Conservation (phyloP, 2,888 invertebrate species). For the Thymelicus sylvestris region DNA sequence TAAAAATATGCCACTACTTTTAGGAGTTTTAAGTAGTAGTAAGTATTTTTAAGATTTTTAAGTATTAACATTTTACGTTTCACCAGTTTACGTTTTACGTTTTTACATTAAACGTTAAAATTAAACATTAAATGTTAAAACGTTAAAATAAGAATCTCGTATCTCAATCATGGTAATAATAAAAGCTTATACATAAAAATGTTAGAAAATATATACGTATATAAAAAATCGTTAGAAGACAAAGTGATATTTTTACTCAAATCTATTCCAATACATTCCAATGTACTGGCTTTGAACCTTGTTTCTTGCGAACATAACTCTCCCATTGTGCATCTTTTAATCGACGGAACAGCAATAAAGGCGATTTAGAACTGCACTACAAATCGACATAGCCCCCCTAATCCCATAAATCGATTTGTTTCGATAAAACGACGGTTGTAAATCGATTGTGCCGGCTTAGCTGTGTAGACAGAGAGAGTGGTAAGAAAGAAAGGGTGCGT, state of each 20-base stretch:
- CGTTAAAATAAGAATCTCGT: too few relatives aligned
- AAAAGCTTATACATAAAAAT: too few relatives aligned
- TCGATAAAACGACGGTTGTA: slow-evolving; percentile 37
- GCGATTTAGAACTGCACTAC: slow-evolving; percentile 37
- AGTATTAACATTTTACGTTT: too few relatives aligned
- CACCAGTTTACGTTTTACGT: too few relatives aligned
- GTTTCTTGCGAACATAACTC: slow-evolving; percentile 34
- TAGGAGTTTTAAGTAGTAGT: too few relatives aligned
- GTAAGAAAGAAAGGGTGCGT: slow-evolving; percentile 4
- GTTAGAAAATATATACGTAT: not conserved
- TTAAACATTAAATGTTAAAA: too few relatives aligned
- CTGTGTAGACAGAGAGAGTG: slow-evolving; percentile 12
- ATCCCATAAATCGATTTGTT: slow-evolving; percentile 35
- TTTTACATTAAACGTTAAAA: too few relatives aligned
- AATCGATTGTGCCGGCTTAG: slow-evolving; percentile 34
- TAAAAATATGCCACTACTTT: too few relatives aligned
- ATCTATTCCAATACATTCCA: slow-evolving; percentile 10
- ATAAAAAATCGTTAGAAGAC: not conserved
- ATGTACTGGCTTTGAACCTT: slow-evolving; percentile 17
- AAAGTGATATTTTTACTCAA: not conserved
- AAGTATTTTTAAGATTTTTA: too few relatives aligned
- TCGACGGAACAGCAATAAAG: slow-evolving; percentile 36
- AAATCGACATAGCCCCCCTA: slow-evolving; percentile 35
- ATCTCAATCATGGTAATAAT: too few relatives aligned
- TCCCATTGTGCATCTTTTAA: slow-evolving; percentile 33